Evolutionary conservation across 2,797 vertebrate genomes (phyloP).

Genomic region (Chloroceryle amazona): DNA sequence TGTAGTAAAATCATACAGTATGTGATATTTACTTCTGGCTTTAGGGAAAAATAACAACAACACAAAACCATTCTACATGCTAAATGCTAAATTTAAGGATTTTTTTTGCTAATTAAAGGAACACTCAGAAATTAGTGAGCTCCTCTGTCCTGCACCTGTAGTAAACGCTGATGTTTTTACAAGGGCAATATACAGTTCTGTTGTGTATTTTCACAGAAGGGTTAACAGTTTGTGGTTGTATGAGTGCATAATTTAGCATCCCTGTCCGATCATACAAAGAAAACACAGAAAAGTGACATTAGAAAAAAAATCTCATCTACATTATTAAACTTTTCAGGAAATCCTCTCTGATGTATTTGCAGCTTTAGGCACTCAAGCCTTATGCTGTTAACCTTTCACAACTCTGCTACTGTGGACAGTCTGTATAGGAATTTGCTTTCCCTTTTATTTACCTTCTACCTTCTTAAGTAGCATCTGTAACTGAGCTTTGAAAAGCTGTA

Average conservation of each 20-base stretch:
- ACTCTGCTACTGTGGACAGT: neutral
- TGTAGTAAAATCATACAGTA: neutral
- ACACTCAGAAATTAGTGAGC: neutral
- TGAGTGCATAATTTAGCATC: neutral
- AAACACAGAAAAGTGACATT: neutral
- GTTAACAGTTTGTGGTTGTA: rapidly evolving
- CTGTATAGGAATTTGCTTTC: neutral
- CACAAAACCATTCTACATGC: neutral
- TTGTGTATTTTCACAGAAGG: neutral
- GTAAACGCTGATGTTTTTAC: neutral
- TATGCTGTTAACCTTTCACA: neutral
- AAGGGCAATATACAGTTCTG: neutral
- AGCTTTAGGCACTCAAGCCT: neutral
- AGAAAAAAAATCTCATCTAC: neutral
- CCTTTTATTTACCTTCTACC: neutral
- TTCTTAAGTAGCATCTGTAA: neutral
- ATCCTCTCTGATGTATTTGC: neutral
- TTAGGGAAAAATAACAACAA: neutral
- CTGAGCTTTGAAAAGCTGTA: neutral
- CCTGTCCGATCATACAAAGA: neutral
- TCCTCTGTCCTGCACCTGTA: neutral
- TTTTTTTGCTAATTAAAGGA: neutral
- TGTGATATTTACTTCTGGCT: neutral
- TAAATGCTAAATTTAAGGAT: neutral
- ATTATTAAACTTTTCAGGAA: neutral